A percentile compares a stretch with the other conserved stretches of the same genome.
phyloP scores from a whole-genome alignment of 2,113 vertebrate species.

The Diphyllodes magnificus region DNA sequence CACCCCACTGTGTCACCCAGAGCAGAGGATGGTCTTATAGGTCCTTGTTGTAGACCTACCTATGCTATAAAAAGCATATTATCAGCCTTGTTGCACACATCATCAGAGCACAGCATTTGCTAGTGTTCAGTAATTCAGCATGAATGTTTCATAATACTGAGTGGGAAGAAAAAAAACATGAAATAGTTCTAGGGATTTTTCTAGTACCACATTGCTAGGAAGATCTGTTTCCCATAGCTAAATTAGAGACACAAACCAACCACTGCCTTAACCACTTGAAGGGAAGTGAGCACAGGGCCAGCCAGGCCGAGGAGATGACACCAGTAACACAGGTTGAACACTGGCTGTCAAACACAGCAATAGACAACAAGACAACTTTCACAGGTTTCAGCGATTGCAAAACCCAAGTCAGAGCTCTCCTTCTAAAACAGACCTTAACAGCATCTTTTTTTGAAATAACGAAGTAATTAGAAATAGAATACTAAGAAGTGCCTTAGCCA shows the following conservation, averaged over 20 bases:
- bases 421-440: neutral
- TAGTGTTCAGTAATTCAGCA: neutral
- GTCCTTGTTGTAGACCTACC: neutral
- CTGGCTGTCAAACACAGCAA: neutral
- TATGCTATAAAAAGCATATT: neutral
- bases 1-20: neutral
- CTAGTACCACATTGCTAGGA: neutral
- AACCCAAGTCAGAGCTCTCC: neutral
- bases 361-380: neutral
- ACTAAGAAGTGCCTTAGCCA: neutral
- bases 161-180: neutral
- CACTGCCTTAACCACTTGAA: constrained; percentile 45
- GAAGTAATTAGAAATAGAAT: neutral
- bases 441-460: neutral
- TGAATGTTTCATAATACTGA: neutral
- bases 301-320: neutral
- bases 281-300: constrained; percentile 20
- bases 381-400: neutral
- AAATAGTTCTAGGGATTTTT: constrained; percentile 45
- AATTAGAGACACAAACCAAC: constrained; percentile 36
- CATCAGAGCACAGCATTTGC: neutral
- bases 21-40: neutral
- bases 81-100: neutral
- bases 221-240: constrained; percentile 21
- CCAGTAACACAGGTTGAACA: neutral